Evolutionary conservation across 2,797 vertebrate genomes (phyloP).

Genomic region (Hemibagrus guttatus): DNA sequence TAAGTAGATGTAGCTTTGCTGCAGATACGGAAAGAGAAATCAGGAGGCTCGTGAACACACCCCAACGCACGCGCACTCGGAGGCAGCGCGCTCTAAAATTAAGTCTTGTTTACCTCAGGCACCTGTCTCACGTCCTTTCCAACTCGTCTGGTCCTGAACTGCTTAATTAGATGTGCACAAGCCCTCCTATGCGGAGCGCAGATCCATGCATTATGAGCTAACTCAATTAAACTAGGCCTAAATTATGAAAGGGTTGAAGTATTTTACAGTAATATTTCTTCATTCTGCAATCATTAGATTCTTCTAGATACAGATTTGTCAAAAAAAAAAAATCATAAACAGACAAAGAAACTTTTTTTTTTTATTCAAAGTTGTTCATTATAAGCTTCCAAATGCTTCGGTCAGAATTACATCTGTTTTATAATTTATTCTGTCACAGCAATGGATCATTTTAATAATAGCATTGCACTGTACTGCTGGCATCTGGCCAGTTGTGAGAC

Average conservation of each 20-base stretch:
- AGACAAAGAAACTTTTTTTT: neutral
- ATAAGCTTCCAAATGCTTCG: neutral
- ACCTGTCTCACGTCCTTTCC: constrained; percentile 56
- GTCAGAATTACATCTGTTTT: neutral
- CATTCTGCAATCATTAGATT: neutral
- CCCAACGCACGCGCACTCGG: constrained; percentile 44
- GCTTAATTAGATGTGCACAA: constrained; percentile 17
- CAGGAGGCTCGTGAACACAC: constrained; percentile 20
- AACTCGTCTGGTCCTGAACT: constrained; percentile 26
- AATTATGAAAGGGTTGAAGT: neutral
- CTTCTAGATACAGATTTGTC: neutral
- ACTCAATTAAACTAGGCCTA: neutral
- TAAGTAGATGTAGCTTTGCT: constrained; percentile 26
- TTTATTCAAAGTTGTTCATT: neutral
- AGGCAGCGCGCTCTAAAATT: constrained; percentile 36
- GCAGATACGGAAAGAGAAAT: constrained; percentile 19
- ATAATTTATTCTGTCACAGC: neutral
- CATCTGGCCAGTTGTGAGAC: constrained; percentile 9
- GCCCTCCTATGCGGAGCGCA: neutral
- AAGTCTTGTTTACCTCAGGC: constrained; percentile 60
- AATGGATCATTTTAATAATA: constrained; percentile 1
- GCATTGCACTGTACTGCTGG: constrained; percentile 30
- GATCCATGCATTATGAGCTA: neutral
- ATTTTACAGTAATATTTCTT: neutral
- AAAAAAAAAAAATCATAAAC: too few relatives aligned